Evolutionary conservation across 2,113 vertebrate genomes (phyloP).

Genomic region (Echinops telfairi): DNA sequence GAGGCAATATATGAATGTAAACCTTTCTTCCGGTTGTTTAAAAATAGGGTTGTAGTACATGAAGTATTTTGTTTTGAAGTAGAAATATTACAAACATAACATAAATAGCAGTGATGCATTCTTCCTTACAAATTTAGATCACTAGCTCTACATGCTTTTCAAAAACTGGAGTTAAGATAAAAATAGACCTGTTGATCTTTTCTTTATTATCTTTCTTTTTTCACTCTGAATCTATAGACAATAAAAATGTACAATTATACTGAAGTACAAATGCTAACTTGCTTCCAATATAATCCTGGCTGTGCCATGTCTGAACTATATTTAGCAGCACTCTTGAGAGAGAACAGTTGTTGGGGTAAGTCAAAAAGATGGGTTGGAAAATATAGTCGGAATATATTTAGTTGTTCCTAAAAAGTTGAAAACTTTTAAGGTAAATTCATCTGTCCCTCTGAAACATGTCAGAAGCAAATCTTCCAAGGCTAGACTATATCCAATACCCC

Average conservation of each 20-base stretch:
- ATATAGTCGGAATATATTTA: not conserved
- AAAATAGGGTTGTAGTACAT: not conserved
- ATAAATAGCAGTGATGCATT: not conserved
- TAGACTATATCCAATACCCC: not conserved
- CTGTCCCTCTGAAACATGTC: not conserved
- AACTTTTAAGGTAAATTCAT: not conserved
- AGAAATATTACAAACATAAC: slow-evolving; percentile 28
- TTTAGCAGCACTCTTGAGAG: not conserved
- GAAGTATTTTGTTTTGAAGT: not conserved
- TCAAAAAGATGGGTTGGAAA: not conserved
- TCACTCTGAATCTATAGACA: not conserved
- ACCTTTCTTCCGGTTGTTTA: not conserved
- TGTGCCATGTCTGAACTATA: not conserved
- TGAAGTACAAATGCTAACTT: not conserved
- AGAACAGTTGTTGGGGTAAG: not conserved
- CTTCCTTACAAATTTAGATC: slow-evolving; percentile 43
- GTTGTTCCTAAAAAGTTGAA: not conserved
- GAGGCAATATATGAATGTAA: not conserved
- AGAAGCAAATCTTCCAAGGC: not conserved
- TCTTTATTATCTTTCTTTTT: not conserved
- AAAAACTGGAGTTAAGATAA: slow-evolving; percentile 22
- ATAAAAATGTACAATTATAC: slow-evolving; percentile 9
- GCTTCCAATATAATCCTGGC: not conserved
- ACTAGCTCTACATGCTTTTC: not conserved
- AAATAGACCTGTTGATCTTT: not conserved